Base-by-base conservation (phyloP, 1,140 invertebrate genomes). In the Drosophila pachea region DNA sequence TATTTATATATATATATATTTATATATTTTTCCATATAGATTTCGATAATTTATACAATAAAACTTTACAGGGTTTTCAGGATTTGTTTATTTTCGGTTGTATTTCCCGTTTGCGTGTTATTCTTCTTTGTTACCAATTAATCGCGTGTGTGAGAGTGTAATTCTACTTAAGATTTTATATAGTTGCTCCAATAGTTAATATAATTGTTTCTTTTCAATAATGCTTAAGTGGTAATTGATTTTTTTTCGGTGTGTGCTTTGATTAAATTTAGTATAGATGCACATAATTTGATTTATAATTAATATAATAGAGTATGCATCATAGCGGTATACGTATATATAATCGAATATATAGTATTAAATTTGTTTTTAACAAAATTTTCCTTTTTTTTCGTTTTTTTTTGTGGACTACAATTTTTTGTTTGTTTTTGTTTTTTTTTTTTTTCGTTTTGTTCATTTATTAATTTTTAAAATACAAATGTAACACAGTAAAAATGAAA, bases 401-500 rank as follows among this genome's bases (percentile, higher is more conserved):
- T 43, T 60, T 60, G 42, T 56, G 42, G 59, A 65, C 73, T 78
- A 73, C 65, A 58, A 75, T 62, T 55, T 81, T 79, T 77, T 65
- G 45, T 49, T 14, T 62, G 52, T 49, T 42, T 79, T 22, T 68
- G 38, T 52, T 76, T 63, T 40, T 63, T 64, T 62, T 53, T 7
- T 68, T 68, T 69, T 67, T 70, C 62, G 53, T 56, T 74, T 78
- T 83, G 47, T 33, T 60, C 31, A 53, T 69, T 69, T 69, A 64
- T 70, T 66, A 58, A 66, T 66, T 70, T 70, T 70, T 70, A 70
- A 74, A 78, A 77, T 78, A 77, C 77, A 82, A 74, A 65, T 52
- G 66, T 79, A 82, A 82, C 79, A 82, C 64, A 84, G 78, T 82
- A 78, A 78, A 82, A 84, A 73, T 79, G 61, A 79, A 63, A 79